Evolutionary conservation across 2,113 vertebrate species (phyloP), one percentile per base, ranked within the genome.

Genomic region (Pelecanus crispus): DNA sequence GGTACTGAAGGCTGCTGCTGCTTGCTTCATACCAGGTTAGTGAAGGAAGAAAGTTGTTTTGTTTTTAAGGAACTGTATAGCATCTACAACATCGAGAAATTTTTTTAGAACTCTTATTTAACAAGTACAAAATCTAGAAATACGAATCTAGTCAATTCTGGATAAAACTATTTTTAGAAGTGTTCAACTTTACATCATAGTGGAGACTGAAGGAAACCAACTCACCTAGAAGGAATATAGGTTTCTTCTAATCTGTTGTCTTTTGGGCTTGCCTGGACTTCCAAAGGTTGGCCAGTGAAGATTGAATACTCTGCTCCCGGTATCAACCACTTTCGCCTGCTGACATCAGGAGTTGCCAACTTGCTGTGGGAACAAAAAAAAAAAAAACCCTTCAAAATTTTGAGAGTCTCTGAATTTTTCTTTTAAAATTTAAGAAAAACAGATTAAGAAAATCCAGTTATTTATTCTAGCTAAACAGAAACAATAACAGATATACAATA

Each of bases 271-370:
- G 81, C 95, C 53, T 84, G 95, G 29, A 36, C 75, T 58, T 98
- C 97, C 94, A 98, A 91, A 49, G 98, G 98, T 84, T 98, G 98
- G 26, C 98, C 98, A 20, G 98, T 98, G 84, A 98, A 98, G 80
- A 98, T 98, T 7, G 98, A 98, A 45, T 98, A 98, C 59, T 99
- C 98, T 1, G 97, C 97, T 21, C 96, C 98, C 14, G 98, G 96
- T 67, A 97, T 96, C 62, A 99, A 81, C 71, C 98, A 98, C 90
- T 98, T 99, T 47, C 98, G 89, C 84, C 97, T 96, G 87, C 98
- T 98, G 92, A 98, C 97, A 36, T 99, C 99, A 6, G 98, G 97
- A 34, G 90, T 32, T 9, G 97, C 93, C 61, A 98, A 9, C 40
- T 98, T 98, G 87, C 98, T 98, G 53, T 72, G 83, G 10, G 96